These are phyloP conservation scores for Lampris megalopsis DNA, from an alignment of 2,113 vertebrate genomes.

Conservation along the genomic window DNA sequence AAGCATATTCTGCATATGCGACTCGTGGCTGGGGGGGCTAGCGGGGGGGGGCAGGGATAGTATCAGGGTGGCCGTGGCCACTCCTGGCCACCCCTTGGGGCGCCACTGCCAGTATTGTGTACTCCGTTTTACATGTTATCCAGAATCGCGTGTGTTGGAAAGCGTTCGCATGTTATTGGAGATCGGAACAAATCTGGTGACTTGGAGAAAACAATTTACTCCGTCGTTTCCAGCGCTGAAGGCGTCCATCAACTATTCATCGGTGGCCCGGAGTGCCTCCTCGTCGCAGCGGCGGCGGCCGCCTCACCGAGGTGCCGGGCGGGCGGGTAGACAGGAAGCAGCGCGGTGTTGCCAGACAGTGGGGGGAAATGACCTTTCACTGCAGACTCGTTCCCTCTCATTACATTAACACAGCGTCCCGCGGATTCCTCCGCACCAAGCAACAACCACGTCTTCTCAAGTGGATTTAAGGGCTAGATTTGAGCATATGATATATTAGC, in stretches of 20 bases:
- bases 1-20: no score
- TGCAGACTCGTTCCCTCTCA: conserved; percentile 35
- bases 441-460: conserved; percentile 18
- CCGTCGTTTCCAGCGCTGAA: conserved; percentile 43
- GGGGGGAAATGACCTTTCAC: conserved; percentile 57
- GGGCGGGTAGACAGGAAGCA: conserved; percentile 42
- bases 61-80: no score
- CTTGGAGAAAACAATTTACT: conserved; percentile 40
- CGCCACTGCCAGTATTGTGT: background rate
- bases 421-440: conserved; percentile 27
- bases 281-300: conserved; percentile 38
- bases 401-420: conserved; percentile 33
- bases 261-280: conserved; percentile 34
- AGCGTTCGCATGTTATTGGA: background rate
- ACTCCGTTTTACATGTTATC: background rate
- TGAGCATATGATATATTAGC: background rate
- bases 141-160: background rate
- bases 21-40: no score
- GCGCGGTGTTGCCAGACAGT: conserved; percentile 55
- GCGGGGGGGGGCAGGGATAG: no score
- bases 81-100: no score
- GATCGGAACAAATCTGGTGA: conserved; percentile 19
- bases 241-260: conserved; percentile 63
- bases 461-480: conserved; percentile 28
- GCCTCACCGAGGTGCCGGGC: conserved; percentile 47